Evolutionary conservation across 2,113 vertebrate species (phyloP).

Genomic region (Zosterops borbonicus): DNA sequence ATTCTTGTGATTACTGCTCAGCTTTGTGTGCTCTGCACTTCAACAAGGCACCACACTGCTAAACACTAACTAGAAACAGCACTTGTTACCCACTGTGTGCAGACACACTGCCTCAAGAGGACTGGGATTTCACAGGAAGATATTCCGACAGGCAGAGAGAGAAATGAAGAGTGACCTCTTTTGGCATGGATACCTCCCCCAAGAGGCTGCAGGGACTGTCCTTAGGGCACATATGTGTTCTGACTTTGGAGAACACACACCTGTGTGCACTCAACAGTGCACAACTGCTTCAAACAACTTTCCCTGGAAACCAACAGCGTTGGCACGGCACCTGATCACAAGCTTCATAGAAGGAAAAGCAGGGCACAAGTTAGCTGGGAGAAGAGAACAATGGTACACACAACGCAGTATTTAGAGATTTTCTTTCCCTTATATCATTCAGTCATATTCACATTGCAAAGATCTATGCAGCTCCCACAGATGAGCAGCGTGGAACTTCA

Average conservation of each 20-base stretch:
- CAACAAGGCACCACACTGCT: neutral
- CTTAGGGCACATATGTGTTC: rapidly evolving
- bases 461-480: neutral
- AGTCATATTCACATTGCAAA: neutral
- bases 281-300: neutral
- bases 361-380: neutral
- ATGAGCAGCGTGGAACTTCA: neutral
- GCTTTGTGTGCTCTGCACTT: neutral
- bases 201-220: neutral
- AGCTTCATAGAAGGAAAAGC: neutral
- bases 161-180: neutral
- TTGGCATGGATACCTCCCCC: neutral
- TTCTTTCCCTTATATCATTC: neutral
- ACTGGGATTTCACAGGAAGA: neutral
- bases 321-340: neutral
- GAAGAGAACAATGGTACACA: neutral
- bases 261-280: neutral
- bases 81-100: neutral
- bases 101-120: neutral
- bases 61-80: neutral
- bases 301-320: neutral
- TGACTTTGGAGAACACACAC: neutral
- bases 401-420: neutral
- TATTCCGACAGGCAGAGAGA: neutral
- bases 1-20: neutral